These are phyloP conservation scores for Chloromyia formosa DNA, from an alignment of 2,888 invertebrate species.

Conservation along the genomic window DNA sequence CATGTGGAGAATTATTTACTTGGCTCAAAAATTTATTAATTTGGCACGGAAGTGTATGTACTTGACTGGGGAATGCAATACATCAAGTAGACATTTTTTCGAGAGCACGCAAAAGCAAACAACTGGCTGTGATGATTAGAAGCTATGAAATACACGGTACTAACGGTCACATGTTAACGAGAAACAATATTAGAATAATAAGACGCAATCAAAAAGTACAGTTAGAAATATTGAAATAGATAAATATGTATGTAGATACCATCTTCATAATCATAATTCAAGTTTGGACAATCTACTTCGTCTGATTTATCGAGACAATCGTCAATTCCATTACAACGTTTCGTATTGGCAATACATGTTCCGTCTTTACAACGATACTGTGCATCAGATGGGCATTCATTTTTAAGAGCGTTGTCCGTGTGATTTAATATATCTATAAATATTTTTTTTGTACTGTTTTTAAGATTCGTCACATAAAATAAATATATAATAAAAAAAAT, in stretches of 20 bases:
- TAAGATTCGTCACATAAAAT: neutral
- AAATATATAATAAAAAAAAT: neutral
- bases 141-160: no score
- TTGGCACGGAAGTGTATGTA: no score
- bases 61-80: no score
- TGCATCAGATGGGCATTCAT: constrained; percentile 60
- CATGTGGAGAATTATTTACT: no score
- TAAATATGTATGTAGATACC: constrained; percentile 30
- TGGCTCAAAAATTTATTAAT: no score
- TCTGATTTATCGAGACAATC: constrained; percentile 72
- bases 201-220: no score
- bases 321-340: constrained; percentile 68
- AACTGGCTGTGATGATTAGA: no score
- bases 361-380: constrained; percentile 73
- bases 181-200: no score
- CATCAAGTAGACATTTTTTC: no score
- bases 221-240: no score
- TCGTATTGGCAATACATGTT: constrained; percentile 70
- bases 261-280: constrained; percentile 59
- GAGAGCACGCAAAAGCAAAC: no score
- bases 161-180: no score
- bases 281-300: constrained; percentile 67
- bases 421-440: constrained; percentile 34
- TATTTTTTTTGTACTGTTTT: neutral
- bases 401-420: constrained; percentile 41